Evolutionary conservation across 2,888 invertebrate genomes (phyloP).

Genomic region (Netelia melanura): DNA sequence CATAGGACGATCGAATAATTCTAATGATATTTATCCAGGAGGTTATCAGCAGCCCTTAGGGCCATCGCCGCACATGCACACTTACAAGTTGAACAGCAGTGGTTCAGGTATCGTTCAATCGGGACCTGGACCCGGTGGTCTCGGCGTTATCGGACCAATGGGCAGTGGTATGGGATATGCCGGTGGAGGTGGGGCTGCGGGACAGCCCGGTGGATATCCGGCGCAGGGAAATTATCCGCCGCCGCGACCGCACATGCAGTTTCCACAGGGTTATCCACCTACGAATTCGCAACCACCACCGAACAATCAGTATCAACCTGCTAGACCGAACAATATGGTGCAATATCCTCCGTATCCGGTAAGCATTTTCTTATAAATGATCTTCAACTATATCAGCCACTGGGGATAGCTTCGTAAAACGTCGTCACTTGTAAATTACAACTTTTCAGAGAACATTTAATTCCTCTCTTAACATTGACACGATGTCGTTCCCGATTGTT

Average conservation of each 20-base stretch:
- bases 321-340: conserved; percentile 83
- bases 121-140: conserved; percentile 83
- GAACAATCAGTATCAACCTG: conserved; percentile 83
- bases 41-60: conserved; percentile 88
- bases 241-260: conserved; percentile 85
- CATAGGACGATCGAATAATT: background rate
- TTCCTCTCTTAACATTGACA: too few species aligned
- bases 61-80: conserved; percentile 87
- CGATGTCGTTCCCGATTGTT: conserved; percentile 76
- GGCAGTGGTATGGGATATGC: conserved; percentile 81
- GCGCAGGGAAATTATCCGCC: conserved; percentile 83
- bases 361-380: conserved; percentile 50
- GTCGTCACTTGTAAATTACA: too few species aligned
- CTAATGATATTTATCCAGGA: conserved; percentile 77
- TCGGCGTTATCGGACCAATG: conserved; percentile 82
- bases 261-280: conserved; percentile 83
- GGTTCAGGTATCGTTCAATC: conserved; percentile 86
- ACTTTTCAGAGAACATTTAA: too few species aligned
- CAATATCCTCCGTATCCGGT: conserved; percentile 83
- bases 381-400: too few species aligned
- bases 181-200: conserved; percentile 83
- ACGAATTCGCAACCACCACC: conserved; percentile 82
- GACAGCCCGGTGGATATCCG: conserved; percentile 86
- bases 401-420: too few species aligned
- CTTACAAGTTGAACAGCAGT: conserved; percentile 87